A percentile compares a stretch with the other conserved stretches of the same genome.
Evolutionary conservation across 2,113 vertebrate genomes (phyloP).

Genomic region (Chitala chitala): DNA sequence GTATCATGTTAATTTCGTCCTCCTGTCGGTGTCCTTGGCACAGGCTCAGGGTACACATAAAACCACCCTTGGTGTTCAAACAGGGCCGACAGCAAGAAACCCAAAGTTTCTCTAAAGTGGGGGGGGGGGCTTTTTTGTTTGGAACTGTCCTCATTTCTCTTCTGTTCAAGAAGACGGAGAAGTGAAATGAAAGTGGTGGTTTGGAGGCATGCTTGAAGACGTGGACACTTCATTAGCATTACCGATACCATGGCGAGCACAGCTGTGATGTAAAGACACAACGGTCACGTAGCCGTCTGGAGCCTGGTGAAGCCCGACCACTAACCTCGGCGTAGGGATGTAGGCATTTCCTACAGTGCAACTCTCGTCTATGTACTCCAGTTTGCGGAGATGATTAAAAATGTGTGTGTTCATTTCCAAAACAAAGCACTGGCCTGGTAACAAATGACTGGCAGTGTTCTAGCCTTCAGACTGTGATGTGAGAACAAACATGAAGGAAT

Average conservation of each 20-base stretch:
- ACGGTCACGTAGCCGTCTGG: not conserved
- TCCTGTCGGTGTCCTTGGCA: not conserved
- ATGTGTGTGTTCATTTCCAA: not conserved
- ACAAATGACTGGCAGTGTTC: not conserved
- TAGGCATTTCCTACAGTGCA: not conserved
- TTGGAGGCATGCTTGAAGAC: not conserved
- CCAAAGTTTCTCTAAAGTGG: conserved; percentile 9
- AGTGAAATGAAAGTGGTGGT: not conserved
- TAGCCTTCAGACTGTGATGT: not conserved
- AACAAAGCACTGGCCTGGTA: not conserved
- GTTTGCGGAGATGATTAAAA: not conserved
- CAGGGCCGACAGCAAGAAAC: not conserved
- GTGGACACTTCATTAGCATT: not conserved
- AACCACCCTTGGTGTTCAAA: not conserved
- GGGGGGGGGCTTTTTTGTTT: not conserved
- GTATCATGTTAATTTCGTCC: conserved; percentile 9
- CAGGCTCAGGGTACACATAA: too few species aligned
- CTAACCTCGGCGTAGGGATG: not conserved
- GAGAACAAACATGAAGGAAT: conserved; percentile 1
- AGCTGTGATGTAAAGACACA: not conserved
- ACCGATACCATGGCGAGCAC: not conserved
- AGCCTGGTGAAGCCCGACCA: not conserved
- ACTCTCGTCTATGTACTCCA: not conserved
- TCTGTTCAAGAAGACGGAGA: not conserved
- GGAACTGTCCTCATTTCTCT: not conserved